These are phyloP conservation scores for Actias luna DNA, from an alignment of 2,888 invertebrate species.

Conservation along the genomic window DNA sequence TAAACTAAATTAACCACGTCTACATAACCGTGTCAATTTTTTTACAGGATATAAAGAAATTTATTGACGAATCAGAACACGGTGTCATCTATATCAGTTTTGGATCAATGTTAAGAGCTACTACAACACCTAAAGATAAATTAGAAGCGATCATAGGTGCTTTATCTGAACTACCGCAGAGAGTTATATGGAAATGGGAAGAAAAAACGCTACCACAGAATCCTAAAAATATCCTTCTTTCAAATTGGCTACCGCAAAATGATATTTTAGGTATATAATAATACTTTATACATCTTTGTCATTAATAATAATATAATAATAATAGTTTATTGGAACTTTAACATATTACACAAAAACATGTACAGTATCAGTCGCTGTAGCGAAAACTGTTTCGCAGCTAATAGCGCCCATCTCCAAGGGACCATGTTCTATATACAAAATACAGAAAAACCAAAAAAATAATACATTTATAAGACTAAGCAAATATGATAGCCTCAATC, in stretches of 20 bases:
- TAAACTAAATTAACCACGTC: no score
- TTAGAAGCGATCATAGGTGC: conserved; percentile 82
- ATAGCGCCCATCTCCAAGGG: no score
- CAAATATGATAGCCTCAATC: no score
- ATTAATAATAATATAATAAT: no score
- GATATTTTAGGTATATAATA: conserved; percentile 82
- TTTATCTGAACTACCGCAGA: conserved; percentile 83
- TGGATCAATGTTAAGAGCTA: conserved; percentile 87
- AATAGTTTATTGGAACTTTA: no score
- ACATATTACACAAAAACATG: no score
- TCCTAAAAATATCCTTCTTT: conserved; percentile 82
- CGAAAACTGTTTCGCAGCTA: no score
- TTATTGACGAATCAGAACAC: conserved; percentile 83
- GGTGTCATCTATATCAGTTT: conserved; percentile 89
- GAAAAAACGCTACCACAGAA: conserved; percentile 79
- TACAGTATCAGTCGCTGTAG: no score
- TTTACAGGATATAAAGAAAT: conserved; percentile 81
- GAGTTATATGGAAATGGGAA: conserved; percentile 90
- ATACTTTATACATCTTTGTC: not conserved
- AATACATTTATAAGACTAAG: no score
- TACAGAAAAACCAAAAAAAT: no score
- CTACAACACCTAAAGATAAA: conserved; percentile 82
- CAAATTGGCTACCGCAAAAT: conserved; percentile 86
- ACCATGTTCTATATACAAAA: no score
- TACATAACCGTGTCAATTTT: no score